Percentiles rank a stretch among this genome's conserved stretches.
These are phyloP conservation scores for Arctocebus calabarensis DNA, from an alignment of 2,797 vertebrate genomes.

Conservation along the genomic window DNA sequence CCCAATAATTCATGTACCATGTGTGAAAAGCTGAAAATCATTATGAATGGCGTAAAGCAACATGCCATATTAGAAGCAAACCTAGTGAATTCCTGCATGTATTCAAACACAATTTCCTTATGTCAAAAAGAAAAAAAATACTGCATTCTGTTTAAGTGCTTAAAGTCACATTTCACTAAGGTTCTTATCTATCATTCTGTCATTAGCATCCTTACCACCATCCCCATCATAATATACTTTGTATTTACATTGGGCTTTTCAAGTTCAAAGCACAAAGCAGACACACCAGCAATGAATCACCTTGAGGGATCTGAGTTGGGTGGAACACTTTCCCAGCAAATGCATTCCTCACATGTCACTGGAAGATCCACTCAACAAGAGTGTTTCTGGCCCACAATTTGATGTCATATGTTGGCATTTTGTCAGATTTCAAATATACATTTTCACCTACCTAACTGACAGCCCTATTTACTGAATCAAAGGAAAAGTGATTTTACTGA, in stretches of 20 bases:
- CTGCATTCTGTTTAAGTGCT: slow-evolving; percentile 64
- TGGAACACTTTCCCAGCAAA: slow-evolving; percentile 55
- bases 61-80: slow-evolving; percentile 73
- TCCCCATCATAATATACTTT: slow-evolving; percentile 59
- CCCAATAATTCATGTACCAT: background rate
- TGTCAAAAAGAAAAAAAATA: slow-evolving; percentile 51
- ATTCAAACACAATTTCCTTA: slow-evolving; percentile 78
- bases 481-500: slow-evolving; percentile 59
- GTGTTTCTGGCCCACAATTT: slow-evolving; percentile 45
- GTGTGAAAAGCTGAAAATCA: slow-evolving; percentile 75
- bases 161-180: slow-evolving; percentile 70
- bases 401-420: slow-evolving; percentile 65
- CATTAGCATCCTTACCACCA: slow-evolving; percentile 66
- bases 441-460: slow-evolving; percentile 65
- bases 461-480: slow-evolving; percentile 74
- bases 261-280: slow-evolving; percentile 77
- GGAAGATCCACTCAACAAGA: slow-evolving; percentile 52
- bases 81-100: slow-evolving; percentile 72
- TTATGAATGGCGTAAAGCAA: slow-evolving; percentile 75
- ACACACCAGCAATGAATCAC: slow-evolving; percentile 65
- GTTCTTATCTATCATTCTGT: slow-evolving; percentile 76
- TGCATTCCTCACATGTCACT: background rate
- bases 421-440: slow-evolving; percentile 69
- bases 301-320: slow-evolving; percentile 44
- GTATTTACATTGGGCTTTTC: slow-evolving; percentile 73